Conservation (phyloP, 2,113 vertebrate species). For the Oncorhynchus nerka region DNA sequence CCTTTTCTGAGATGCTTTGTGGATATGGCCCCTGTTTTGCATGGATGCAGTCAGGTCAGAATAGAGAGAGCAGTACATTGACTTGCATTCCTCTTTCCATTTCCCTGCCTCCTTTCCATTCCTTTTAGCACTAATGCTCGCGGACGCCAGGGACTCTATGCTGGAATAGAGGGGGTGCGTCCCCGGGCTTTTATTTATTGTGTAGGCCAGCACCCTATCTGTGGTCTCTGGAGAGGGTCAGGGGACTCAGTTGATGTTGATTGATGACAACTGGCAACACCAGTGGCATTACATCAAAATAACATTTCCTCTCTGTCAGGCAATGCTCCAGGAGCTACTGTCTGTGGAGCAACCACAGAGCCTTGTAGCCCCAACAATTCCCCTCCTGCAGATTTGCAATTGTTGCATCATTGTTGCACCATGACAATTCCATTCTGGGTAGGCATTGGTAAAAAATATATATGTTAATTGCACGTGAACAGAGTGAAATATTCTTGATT, state of each 20-base stretch:
- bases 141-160: neutral
- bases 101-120: neutral
- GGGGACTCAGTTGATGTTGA: constrained; percentile 17
- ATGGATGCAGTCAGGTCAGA: neutral
- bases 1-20: too few relatives aligned
- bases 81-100: neutral
- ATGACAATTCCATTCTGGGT: too few relatives aligned
- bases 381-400: too few relatives aligned
- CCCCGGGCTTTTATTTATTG: constrained; percentile 15
- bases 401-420: too few relatives aligned
- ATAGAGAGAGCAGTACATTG: neutral
- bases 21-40: neutral
- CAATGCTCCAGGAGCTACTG: neutral
- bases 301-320: constrained; percentile 29
- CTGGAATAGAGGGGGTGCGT: neutral
- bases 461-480: too few relatives aligned
- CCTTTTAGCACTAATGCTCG: constrained; percentile 2
- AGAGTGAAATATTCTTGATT: too few relatives aligned
- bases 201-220: constrained; percentile 11
- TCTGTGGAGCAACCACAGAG: neutral
- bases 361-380: constrained; percentile 2
- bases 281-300: constrained; percentile 33
- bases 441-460: too few relatives aligned
- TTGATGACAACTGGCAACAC: constrained; percentile 16
- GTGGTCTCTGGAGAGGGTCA: constrained; percentile 21